phyloP scores from a whole-genome alignment of 2,888 invertebrate genomes.

The Cabera pusaria region DNA sequence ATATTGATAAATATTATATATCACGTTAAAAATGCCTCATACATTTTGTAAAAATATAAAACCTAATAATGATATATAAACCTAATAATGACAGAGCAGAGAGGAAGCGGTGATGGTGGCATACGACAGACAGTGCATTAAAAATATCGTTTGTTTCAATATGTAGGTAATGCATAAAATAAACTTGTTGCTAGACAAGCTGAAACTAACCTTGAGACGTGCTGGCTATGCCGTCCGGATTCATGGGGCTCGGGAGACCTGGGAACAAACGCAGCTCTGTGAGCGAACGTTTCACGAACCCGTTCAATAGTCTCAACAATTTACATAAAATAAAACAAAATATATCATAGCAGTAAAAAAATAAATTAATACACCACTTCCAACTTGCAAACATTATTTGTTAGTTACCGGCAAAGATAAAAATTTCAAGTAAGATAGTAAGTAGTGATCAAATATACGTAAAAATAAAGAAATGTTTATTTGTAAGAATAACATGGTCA shows the following conservation, averaged over 20 bases:
- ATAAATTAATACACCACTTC: constrained; percentile 2
- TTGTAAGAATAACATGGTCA: too few species aligned
- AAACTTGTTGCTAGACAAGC: constrained; percentile 80
- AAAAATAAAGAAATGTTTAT: too few species aligned
- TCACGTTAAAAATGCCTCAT: constrained; percentile 83
- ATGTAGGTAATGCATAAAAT: constrained; percentile 82
- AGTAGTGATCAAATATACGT: too few species aligned
- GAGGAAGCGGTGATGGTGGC: constrained; percentile 84
- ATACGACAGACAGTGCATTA: constrained; percentile 84
- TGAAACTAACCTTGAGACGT: constrained; percentile 93
- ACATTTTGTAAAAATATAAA: constrained; percentile 72
- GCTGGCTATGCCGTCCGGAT: constrained; percentile 89
- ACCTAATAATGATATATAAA: constrained; percentile 79
- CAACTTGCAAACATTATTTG: too few species aligned
- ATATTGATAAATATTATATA: constrained; percentile 66
- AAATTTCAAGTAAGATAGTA: too few species aligned
- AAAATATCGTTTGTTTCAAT: constrained; percentile 82
- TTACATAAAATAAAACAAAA: constrained; percentile 3
- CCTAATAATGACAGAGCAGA: constrained; percentile 84
- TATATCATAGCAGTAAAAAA: constrained; percentile 3
- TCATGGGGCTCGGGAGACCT: constrained; percentile 85
- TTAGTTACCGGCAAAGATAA: too few species aligned
- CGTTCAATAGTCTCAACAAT: constrained; percentile 18
- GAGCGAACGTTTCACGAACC: constrained; percentile 21
- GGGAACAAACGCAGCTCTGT: constrained; percentile 55